A percentile compares a stretch with the other conserved stretches of the same genome.
Conservation (phyloP, 2,113 vertebrate species). For the Rhombomys opimus region DNA sequence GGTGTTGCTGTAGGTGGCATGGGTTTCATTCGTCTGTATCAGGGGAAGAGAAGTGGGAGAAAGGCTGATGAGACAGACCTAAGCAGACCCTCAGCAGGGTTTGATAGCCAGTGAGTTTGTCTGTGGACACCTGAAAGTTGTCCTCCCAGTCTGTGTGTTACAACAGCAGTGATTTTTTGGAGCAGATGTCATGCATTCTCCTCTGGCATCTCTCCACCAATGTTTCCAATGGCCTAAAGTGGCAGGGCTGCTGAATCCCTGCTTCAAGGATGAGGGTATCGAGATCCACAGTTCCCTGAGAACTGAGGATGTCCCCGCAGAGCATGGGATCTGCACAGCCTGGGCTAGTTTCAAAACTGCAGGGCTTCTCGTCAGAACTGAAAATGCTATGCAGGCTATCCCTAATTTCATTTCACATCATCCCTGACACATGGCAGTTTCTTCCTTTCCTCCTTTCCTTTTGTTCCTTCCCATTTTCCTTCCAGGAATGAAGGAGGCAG, state of each 20-base stretch:
- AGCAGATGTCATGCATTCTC: accelerated
- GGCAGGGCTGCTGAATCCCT: background rate
- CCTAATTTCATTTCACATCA: background rate
- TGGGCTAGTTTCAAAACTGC: background rate
- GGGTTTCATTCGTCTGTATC: slow-evolving; percentile 79
- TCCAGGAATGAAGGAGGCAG: background rate
- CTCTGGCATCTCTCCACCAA: accelerated
- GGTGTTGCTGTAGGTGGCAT: slow-evolving; percentile 80
- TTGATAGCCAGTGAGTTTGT: background rate
- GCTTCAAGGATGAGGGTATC: background rate
- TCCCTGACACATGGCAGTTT: background rate
- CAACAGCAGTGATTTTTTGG: background rate
- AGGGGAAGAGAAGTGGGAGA: background rate
- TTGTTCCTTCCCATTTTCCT: background rate
- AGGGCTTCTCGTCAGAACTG: background rate
- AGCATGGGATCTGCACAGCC: accelerated
- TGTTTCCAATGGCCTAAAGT: background rate
- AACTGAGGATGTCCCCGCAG: no score
- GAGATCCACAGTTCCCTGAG: background rate
- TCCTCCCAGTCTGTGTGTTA: background rate
- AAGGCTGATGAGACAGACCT: background rate
- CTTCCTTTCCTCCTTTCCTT: background rate
- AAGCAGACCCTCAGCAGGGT: background rate
- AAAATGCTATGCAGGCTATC: background rate
- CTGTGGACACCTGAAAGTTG: background rate